Evolutionary conservation across 2,888 invertebrate species (phyloP), one percentile per base, ranked within the genome.

Genomic region (Luperina testacea): DNA sequence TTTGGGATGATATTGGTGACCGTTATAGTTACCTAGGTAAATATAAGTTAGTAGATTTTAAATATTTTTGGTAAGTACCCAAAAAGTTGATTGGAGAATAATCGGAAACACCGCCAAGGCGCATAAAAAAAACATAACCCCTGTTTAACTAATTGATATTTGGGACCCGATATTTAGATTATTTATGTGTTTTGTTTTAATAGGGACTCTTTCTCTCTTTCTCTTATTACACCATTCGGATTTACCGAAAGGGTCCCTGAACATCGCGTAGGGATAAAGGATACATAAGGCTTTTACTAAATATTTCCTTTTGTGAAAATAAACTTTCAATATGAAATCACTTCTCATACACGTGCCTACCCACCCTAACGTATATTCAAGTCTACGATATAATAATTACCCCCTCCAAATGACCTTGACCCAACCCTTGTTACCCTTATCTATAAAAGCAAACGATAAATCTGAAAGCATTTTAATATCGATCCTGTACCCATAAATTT

Each of bases 381-480:
- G 78, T 78, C 51, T 59, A 78, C 38, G 8, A 38, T 13, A 82
- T 64, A 73, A 53, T 82, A 82, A 82, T 75, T 80, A 69, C 68
- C 27, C 71, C 65, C 59, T 45, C 13, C 32, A 65, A 69, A 59
- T 64, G 70, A 77, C 82, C 79, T 64, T 85, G 68, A 77, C 75
- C 71, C 32, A 57, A 69, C 32, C 59, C 67, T 59, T 38, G 45
- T 53, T 68, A 63, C 63, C 24, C 64, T 68, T 77, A 84, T 71
- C 75, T 72, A 68, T 69, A 68, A 79, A 79, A 77, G 59, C 69
- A 57, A 68, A 67, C 78, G 67, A 83, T 87, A 87, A 88, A 88
- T 86, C 87, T 82, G 45, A 77, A 81, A 85, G n/a, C 78, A 80
- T 86, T 85, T 83, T 85, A 88, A 87, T 88, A 88, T 87, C 81